phyloP scores from a whole-genome alignment of 1,140 invertebrate species.

The Hypothenemus hampei region DNA sequence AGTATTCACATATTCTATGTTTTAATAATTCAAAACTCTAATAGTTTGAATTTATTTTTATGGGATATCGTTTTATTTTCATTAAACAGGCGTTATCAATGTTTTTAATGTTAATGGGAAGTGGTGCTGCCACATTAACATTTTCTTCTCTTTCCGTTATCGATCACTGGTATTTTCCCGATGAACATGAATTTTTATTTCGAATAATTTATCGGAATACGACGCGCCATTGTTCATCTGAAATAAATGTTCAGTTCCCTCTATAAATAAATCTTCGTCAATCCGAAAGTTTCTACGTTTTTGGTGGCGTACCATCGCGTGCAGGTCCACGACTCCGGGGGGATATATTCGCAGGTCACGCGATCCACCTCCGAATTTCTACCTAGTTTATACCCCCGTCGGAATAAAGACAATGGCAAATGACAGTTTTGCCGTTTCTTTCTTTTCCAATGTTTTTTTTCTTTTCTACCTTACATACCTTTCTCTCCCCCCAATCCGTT shows the following conservation, averaged over 20 bases:
- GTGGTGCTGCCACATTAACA: too few species aligned
- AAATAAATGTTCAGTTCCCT: slow-evolving; percentile 1
- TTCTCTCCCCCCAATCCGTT: too few species aligned
- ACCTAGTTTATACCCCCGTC: slow-evolving; percentile 26
- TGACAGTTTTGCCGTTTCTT: slow-evolving; percentile 26
- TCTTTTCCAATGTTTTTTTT: too few species aligned
- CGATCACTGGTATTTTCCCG: too few species aligned
- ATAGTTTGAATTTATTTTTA: too few species aligned
- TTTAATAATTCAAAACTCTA: too few species aligned
- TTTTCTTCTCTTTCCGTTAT: too few species aligned
- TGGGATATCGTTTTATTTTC: too few species aligned
- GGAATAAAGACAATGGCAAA: slow-evolving; percentile 29
- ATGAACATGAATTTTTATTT: too few species aligned
- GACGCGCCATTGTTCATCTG: slow-evolving; percentile 8
- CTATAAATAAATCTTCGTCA: slow-evolving; percentile 16
- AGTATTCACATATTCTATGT: background rate
- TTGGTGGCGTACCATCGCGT: slow-evolving; percentile 28
- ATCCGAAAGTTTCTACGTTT: slow-evolving; percentile 20
- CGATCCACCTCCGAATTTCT: slow-evolving; percentile 27
- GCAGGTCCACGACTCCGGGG: slow-evolving; percentile 17
- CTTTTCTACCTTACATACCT: too few species aligned
- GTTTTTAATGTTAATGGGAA: too few species aligned
- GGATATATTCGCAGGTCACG: slow-evolving; percentile 28
- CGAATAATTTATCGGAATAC: slow-evolving; percentile 1
- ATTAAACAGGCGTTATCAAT: too few species aligned